Evolutionary conservation across 2,888 invertebrate species (phyloP).

Genomic region (Melanostoma scalare): DNA sequence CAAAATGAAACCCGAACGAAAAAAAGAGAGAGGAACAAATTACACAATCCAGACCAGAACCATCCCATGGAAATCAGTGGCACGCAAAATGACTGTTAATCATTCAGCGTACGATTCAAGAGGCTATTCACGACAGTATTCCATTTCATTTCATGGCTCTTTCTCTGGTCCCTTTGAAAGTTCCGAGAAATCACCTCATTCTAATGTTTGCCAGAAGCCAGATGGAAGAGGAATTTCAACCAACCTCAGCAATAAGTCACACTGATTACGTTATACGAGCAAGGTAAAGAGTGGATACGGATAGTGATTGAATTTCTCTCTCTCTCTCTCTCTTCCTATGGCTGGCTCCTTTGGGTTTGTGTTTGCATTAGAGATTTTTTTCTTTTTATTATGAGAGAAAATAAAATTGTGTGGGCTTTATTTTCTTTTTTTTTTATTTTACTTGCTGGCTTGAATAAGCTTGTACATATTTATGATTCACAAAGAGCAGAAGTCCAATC

Average conservation of each 20-base stretch:
- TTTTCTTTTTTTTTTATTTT: conserved; percentile 9
- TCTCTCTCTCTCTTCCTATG: not conserved
- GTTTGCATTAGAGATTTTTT: not conserved
- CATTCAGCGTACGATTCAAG: conserved; percentile 60
- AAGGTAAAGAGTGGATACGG: not conserved
- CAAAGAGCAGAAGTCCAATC: conserved; percentile 31
- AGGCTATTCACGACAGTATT: conserved; percentile 67
- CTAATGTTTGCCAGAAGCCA: conserved; percentile 9
- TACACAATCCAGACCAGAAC: conserved; percentile 62
- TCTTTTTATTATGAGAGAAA: not conserved
- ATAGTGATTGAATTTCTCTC: conserved; percentile 60
- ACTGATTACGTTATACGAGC: conserved; percentile 33
- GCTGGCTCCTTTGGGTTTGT: too few species aligned
- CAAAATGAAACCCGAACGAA: conserved; percentile 48
- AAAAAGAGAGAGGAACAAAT: conserved; percentile 25
- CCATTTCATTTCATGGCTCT: conserved; percentile 49
- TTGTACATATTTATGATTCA: conserved; percentile 17
- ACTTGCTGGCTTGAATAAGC: conserved; percentile 21
- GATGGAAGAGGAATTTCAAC: conserved; percentile 24
- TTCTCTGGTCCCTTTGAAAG: not conserved
- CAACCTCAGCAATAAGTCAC: conserved; percentile 63
- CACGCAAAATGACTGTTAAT: conserved; percentile 72
- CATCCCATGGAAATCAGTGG: conserved; percentile 65
- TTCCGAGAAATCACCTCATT: conserved; percentile 46
- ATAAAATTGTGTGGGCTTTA: conserved; percentile 45